These are phyloP conservation scores for Taxidea taxus DNA, from an alignment of 2,113 vertebrate genomes.

Conservation along the genomic window DNA sequence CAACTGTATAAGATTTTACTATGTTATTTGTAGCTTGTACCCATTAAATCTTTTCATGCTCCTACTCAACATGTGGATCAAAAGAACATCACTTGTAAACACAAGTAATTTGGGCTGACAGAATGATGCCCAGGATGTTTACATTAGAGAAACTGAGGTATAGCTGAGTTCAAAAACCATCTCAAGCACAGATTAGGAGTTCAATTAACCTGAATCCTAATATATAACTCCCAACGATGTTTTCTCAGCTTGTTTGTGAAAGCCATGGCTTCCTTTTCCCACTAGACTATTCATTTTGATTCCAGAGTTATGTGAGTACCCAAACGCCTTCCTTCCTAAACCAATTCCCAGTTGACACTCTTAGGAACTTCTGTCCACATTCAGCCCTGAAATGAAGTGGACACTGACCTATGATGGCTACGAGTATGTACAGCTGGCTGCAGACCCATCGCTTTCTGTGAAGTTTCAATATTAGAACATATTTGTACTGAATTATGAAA, in stretches of 20 bases:
- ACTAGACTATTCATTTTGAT: constrained; percentile 11
- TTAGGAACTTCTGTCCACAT: not conserved
- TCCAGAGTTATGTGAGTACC: not conserved
- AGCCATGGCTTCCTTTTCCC: not conserved
- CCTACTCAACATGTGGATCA: not conserved
- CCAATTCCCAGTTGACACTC: not conserved
- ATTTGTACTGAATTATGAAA: constrained; percentile 61
- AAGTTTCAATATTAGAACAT: not conserved
- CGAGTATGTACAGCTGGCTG: not conserved
- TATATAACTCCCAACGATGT: not conserved
- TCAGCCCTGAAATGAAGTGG: not conserved
- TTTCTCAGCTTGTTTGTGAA: constrained; percentile 5
- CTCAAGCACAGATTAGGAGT: not conserved
- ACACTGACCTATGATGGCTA: not conserved
- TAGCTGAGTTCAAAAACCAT: not conserved
- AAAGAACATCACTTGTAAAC: not conserved
- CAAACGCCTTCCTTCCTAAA: not conserved
- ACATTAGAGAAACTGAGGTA: constrained; percentile 15
- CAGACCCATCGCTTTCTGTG: not conserved
- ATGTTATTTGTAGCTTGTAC: constrained; percentile 2
- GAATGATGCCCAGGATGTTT: not conserved
- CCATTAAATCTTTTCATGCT: not conserved
- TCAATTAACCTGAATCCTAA: not conserved
- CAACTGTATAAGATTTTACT: not conserved
- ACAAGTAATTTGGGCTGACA: not conserved